Base-by-base conservation (phyloP, 2,888 invertebrate species). In the Oithona nana region DNA sequence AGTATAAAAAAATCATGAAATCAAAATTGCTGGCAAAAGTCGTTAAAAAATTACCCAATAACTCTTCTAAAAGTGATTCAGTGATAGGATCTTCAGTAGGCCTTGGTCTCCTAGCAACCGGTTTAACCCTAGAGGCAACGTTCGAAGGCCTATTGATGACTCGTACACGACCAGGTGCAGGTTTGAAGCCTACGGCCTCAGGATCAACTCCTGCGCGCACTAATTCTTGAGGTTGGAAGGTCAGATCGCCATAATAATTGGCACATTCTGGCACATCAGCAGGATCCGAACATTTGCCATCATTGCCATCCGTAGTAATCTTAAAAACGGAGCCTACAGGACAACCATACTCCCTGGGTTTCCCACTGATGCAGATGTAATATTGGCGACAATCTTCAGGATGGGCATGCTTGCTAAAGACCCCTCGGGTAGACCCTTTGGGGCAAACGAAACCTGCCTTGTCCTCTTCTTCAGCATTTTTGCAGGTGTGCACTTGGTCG, bases 291-390 rank as follows among this genome's bases (percentile, higher is more conserved):
- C 92, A 93, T 79, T 88, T 88, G 68, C 90, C 89, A 69, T 85
- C 83, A 70, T 88, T 90, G 69, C 90, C 89, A 70, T 83, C 76
- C 71, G 87, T 87, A 65, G 89, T 89, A 75, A 90, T 89, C 75
- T 89, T 88, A 83, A 90, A 93, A 61, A 92, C 92, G 64, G 90
- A 90, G 64, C 92, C 92, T 72, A 93, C 88, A 71, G 90, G 90
- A 78, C 92, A 93, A 67, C 92, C 92, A 75, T 92, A 92, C 75
- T 92, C 90, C 68, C 92, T 82, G 67, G 92, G 87, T 64, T 83
- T 83, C 68, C 87, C 86, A 74, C 90, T 90, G 67, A 90, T 75
- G 73, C 92, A 93, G 75, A 92, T 89, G 79, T 88, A 93, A 77
- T 90, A 93, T 74, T 92, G 90, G 71, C 92, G 83, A 68, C 73